A percentile compares a stretch with the other conserved stretches of the same genome.
Evolutionary conservation across 2,797 vertebrate species (phyloP).

Genomic region (Cynopterus sphinx): DNA sequence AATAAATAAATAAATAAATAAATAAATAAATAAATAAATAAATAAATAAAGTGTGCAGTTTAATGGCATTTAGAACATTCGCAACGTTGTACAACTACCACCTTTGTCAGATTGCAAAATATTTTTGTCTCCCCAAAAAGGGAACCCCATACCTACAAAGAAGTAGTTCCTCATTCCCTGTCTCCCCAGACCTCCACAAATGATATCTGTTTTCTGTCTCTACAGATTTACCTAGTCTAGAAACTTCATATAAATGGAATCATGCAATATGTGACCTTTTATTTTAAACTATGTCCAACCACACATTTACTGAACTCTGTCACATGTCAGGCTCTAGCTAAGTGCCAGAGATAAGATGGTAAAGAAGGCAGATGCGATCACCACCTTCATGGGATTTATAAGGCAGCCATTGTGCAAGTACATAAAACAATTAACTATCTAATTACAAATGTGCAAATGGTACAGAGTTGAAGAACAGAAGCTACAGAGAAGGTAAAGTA

Average conservation of each 20-base stretch:
- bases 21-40: background rate
- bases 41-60: background rate
- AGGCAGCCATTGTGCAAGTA: background rate
- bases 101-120: background rate
- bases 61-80: background rate
- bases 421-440: background rate
- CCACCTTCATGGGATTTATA: background rate
- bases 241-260: background rate
- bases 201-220: background rate
- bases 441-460: background rate
- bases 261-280: background rate
- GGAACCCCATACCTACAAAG: background rate
- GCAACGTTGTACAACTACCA: background rate
- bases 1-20: too few relatives aligned
- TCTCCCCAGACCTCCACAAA: background rate
- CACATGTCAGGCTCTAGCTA: background rate
- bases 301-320: background rate
- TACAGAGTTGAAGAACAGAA: background rate
- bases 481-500: background rate
- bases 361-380: background rate
- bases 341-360: background rate
- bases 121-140: background rate
- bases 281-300: slow-evolving; percentile 6
- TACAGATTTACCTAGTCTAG: background rate
- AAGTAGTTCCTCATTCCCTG: background rate